Evolutionary conservation across 2,888 invertebrate species (phyloP).

Genomic region (Pyrrhosoma nymphula): DNA sequence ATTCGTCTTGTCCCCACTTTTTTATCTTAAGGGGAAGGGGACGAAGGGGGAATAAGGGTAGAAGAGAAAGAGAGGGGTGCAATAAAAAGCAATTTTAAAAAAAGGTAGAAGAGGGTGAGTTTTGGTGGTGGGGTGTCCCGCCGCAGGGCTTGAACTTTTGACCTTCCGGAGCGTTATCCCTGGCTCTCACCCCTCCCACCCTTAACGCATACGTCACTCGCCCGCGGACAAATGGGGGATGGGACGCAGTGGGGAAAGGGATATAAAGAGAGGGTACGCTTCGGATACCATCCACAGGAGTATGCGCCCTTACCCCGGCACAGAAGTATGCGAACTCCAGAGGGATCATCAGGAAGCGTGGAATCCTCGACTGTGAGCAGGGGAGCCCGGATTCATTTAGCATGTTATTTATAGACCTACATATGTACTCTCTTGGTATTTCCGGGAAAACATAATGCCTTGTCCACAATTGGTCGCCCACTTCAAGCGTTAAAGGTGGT

Average conservation of each 20-base stretch:
- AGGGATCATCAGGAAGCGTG: background rate
- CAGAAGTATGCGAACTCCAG: background rate
- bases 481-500: too few species aligned
- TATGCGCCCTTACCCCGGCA: background rate
- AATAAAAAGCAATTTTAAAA: background rate
- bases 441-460: background rate
- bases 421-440: background rate
- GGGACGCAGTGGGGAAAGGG: background rate
- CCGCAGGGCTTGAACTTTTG: constrained; percentile 3
- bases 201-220: background rate
- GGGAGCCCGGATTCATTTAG: too few species aligned
- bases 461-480: too few species aligned
- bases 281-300: background rate
- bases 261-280: background rate
- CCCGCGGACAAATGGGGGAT: background rate
- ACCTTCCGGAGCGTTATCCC: background rate
- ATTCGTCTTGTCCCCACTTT: too few species aligned
- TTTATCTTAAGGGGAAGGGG: too few species aligned
- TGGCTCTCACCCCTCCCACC: too few species aligned
- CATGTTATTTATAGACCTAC: background rate
- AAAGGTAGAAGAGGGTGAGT: background rate
- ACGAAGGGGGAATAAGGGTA: background rate
- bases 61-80: background rate
- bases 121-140: background rate
- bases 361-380: background rate